Base-by-base conservation (phyloP, 1,140 invertebrate genomes). In the Pseudomyrmex concolor region DNA sequence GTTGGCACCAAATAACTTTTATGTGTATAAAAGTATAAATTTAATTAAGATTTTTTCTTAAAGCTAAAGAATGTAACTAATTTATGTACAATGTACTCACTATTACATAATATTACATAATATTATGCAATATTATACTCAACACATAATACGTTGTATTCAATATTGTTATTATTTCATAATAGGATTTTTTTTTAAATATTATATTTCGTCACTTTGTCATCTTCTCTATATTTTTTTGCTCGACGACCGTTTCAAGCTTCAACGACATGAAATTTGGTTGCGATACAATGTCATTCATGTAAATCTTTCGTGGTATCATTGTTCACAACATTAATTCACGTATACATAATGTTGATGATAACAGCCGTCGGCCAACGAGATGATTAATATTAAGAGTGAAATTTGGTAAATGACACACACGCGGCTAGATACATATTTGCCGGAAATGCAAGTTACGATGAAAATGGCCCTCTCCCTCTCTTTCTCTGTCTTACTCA, bases 331-430 rank as follows among this genome's bases (percentile, higher is more conserved):
- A 73, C 13, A 51, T 34, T 12, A n/a, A 54, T 66, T 57, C 15
- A 12, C 10, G 2, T 67, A 34, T 67, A 34, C 5, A 13, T 55
- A 45, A 67, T 7, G 15, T 68, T 9, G 34, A 22, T 57, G 19
- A 68, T 67, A 57, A 77, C 55, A 67, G 22, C 22, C 50, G 17
- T 57, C n/a, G 7, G 9, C 19, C 5, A 55, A 67, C 12, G 34
- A 68, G 19, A 57, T 78, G 68, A 78, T 78, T 78, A 78, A 78
- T 78, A 67, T 57, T 15, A 78, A 60, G 43, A 4, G 34, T 66
- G 51, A 78, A 19, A 68, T 15, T 57, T 1, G 13, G 15, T 13
- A 12, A 48, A 10, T 63, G 9, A 9, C 10, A 45, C 34, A 13
- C 43, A 54, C 66, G n/a, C 9, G 12, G 3, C 17, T 57, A 22